These are phyloP conservation scores for Aphyosemion australe DNA, from an alignment of 2,113 vertebrate species.

Conservation along the genomic window DNA sequence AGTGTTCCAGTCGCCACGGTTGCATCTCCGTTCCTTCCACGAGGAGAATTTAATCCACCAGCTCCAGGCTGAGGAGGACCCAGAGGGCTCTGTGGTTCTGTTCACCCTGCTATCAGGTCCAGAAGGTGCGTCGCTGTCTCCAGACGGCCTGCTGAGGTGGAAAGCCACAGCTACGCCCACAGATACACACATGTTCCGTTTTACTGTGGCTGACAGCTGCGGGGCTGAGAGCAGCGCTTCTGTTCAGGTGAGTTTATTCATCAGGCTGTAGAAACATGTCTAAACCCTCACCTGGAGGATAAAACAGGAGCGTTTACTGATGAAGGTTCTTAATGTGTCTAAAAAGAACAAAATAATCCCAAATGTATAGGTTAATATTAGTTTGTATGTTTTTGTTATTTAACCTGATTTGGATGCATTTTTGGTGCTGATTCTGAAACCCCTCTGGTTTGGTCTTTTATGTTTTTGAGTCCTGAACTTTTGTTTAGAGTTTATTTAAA, in stretches of 20 bases:
- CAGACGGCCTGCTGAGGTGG: slow-evolving; percentile 86
- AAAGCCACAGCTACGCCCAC: slow-evolving; percentile 63
- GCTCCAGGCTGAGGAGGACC: slow-evolving; percentile 86
- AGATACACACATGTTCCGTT: slow-evolving; percentile 70
- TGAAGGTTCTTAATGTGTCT: too few species aligned
- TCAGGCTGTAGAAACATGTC: too few species aligned
- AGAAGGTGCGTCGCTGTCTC: slow-evolving; percentile 80
- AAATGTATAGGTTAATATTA: too few species aligned
- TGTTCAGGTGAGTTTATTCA: slow-evolving; percentile 75
- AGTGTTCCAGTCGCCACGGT: slow-evolving; percentile 72
- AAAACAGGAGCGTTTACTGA: too few species aligned
- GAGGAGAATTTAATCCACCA: slow-evolving; percentile 86
- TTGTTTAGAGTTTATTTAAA: too few species aligned
- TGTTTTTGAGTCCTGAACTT: too few species aligned
- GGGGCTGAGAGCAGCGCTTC: slow-evolving; percentile 74
- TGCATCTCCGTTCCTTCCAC: slow-evolving; percentile 79
- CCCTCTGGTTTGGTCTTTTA: too few species aligned
- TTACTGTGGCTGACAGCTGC: slow-evolving; percentile 85
- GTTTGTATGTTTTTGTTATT: too few species aligned
- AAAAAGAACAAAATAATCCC: too few species aligned
- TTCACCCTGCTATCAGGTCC: slow-evolving; percentile 84
- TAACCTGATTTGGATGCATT: too few species aligned
- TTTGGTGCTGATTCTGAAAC: too few species aligned
- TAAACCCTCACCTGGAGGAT: too few species aligned
- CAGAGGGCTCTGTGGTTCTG: slow-evolving; percentile 83